phyloP scores from a whole-genome alignment of 1,140 invertebrate species.

The Hetaerina americana region DNA sequence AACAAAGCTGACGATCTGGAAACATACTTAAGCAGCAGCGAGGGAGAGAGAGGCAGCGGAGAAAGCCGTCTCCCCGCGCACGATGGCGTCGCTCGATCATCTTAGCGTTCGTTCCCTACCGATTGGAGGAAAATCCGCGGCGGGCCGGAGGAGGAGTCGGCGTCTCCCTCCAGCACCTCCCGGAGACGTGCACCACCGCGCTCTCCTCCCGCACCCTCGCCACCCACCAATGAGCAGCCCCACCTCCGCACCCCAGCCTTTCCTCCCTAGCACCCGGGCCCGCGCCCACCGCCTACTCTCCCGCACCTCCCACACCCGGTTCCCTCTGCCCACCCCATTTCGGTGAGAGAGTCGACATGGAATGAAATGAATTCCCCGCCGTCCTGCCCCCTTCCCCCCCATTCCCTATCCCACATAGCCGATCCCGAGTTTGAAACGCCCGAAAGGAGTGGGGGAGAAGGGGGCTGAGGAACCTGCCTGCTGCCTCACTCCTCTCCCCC shows the following conservation, averaged over 20 bases:
- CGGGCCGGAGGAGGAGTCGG: no score
- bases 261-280: background rate
- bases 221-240: no score
- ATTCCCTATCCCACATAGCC: background rate
- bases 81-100: no score
- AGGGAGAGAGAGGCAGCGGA: no score
- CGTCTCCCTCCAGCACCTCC: background rate
- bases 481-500: background rate
- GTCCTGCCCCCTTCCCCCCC: background rate
- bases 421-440: background rate
- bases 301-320: background rate
- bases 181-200: background rate
- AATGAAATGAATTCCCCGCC: conserved; percentile 16
- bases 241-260: background rate
- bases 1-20: no score
- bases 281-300: background rate
- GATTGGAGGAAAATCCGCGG: no score
- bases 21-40: no score
- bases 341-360: conserved; percentile 15
- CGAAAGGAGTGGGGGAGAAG: background rate
- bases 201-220: no score
- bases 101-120: no score
- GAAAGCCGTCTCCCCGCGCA: no score
- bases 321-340: no score
- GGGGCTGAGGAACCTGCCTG: background rate